Evolutionary conservation across 2,113 vertebrate species (phyloP).

Genomic region (Panurus biarmicus): DNA sequence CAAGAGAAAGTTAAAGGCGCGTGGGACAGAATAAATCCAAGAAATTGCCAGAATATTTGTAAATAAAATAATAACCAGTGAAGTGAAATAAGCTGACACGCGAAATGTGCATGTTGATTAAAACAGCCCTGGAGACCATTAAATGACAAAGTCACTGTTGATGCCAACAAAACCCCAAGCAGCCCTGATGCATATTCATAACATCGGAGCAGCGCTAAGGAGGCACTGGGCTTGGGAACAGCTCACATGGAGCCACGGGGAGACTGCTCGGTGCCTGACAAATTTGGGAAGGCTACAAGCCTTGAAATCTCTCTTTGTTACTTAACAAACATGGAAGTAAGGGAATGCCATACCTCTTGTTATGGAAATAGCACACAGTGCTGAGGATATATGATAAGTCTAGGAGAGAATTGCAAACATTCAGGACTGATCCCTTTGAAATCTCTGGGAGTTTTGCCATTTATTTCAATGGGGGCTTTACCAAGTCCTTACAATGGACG

Average conservation of each 20-base stretch:
- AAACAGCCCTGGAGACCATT: conserved; percentile 38
- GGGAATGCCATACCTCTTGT: conserved; percentile 60
- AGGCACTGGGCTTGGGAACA: conserved; percentile 40
- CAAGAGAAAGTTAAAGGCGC: not conserved
- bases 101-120: conserved; percentile 17
- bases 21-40: not conserved
- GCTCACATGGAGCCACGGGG: conserved; percentile 27
- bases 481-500: not conserved
- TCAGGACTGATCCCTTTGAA: conserved; percentile 55
- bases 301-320: conserved; percentile 62
- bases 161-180: conserved; percentile 52
- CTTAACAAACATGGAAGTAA: conserved; percentile 64
- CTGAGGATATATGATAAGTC: conserved; percentile 64
- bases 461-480: conserved; percentile 53
- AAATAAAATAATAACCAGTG: conserved; percentile 46
- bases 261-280: conserved; percentile 55
- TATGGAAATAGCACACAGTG: conserved; percentile 46
- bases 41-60: conserved; percentile 32
- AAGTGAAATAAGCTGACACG: conserved; percentile 34
- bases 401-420: conserved; percentile 54
- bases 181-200: conserved; percentile 65
- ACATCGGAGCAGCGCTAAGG: not conserved
- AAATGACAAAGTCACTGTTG: conserved; percentile 50
- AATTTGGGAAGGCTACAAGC: conserved; percentile 57
- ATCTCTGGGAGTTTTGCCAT: conserved; percentile 65